These are phyloP conservation scores for Rhinoptilus africanus DNA, from an alignment of 2,113 vertebrate genomes.

Conservation along the genomic window DNA sequence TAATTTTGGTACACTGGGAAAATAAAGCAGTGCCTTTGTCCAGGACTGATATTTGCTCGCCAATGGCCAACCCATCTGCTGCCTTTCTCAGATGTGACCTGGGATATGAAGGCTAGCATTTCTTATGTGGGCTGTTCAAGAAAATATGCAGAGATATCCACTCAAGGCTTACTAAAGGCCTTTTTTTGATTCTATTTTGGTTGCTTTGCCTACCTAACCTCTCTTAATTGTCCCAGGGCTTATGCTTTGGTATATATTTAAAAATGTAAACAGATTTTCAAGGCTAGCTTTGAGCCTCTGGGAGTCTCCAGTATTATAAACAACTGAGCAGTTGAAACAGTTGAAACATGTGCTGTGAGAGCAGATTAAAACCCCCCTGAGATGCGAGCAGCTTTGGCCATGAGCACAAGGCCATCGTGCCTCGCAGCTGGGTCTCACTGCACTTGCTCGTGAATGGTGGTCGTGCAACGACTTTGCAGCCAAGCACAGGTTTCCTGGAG, in stretches of 20 bases:
- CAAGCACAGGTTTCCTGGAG: background rate
- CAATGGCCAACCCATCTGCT: background rate
- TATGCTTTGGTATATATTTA: background rate
- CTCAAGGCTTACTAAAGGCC: background rate
- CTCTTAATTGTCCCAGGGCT: background rate
- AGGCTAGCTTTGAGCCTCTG: background rate
- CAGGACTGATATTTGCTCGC: background rate
- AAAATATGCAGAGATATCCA: background rate
- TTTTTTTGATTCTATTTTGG: background rate
- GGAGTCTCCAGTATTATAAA: background rate
- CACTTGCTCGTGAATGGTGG: fast-evolving
- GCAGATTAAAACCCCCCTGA: background rate
- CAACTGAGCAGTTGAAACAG: background rate
- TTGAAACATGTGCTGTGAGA: background rate
- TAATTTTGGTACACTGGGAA: slow-evolving; percentile 50
- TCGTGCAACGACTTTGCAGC: background rate
- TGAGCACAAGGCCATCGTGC: background rate
- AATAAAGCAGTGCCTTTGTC: slow-evolving; percentile 43
- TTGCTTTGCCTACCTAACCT: background rate
- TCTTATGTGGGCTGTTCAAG: background rate
- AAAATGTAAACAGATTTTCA: slow-evolving; percentile 37
- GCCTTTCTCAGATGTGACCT: background rate
- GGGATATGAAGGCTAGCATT: background rate
- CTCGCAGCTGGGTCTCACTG: background rate
- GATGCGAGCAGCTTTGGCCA: background rate